Base-by-base conservation (phyloP, 1,140 invertebrate species). In the Tetragonula clypearis region DNA sequence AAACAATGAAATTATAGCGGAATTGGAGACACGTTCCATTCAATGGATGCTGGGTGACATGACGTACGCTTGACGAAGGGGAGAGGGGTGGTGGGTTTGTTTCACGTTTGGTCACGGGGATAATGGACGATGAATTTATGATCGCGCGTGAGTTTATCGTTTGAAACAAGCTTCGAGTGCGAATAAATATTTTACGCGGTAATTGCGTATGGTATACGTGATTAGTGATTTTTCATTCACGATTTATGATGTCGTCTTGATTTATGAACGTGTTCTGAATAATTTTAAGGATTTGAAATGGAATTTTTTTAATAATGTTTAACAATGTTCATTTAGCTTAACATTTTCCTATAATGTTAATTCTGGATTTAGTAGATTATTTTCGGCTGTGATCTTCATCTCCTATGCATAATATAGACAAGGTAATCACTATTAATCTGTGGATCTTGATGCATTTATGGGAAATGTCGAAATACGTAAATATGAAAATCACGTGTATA, bases 1-100 rank as follows among this genome's bases (percentile, higher is more conserved):
- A 26, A 65, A 82, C 60, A 49, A 66, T 76, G 72, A 82, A 35
- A 14, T 82, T 76, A 56, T 19, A 15, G 26, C 12, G 26, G n/a
- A 58, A 41, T 3, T 35, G 21, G 30, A 71, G 78, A 49, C 56
- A 62, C 62, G 26, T 66, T 8, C 21, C 15, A 14, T 72, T 53
- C 19, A 26, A 30, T 41, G 56, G 56, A 55, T 23, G n/a, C 17
- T 19, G 21, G 53, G 19, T 41, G 17, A 35, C 19, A 17, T 8
- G 17, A 35, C 19, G 30, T 6, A 30, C 26, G 19, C 2, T 35
- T 74, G 19, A 41, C 35, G 26, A 75, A 68, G 35, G 21, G 30
- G 12, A 11, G 68, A 41, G 3, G 41, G 41, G 5, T 23, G 19
- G 19, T n/a, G n/a, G n/a, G 30, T 8, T 65, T 62, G 75, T 26